Evolutionary conservation across 2,797 vertebrate species (phyloP), one percentile per base, ranked within the genome.

Genomic region (Protonibea diacanthus): DNA sequence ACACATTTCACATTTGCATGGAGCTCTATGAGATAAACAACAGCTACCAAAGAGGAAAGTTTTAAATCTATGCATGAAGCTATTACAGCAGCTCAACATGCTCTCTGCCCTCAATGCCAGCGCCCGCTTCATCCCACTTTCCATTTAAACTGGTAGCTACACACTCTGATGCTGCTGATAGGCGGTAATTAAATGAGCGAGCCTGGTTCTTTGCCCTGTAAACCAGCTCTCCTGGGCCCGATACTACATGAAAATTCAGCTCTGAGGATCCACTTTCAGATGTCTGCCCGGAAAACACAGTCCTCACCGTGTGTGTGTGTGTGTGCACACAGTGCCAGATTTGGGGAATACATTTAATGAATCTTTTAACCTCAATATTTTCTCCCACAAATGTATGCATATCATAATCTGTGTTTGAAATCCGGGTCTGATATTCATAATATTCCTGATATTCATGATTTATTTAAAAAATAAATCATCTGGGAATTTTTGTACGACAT

Each of bases 101-200:
- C 81, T 79, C 78, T 65, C 68, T 74, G 78, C 74, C 83, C 82
- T 87, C 57, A 25, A 71, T 80, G 85, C 81, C 71, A 63, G 69
- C 14, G 25, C 78, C 73, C 60, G 65, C 89, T 90, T 86, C 86
- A 88, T 91, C 82, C 83, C 72, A 75, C 89, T 89, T 91, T 86
- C 83, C 78, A 67, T 91, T 86, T 89, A 75, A 88, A 88, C 86
- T 77, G 79, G 62, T 81, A 80, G 86, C 84, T 89, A 68, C 88
- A 84, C 81, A 83, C 85, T 88, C 84, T 86, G 89, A 91, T 90
- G 89, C 81, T 76, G 70, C 89, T 88, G 89, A 91, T 90, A 83
- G 90, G 82, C 77, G 71, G 88, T 91, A 91, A 93, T 93, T 94
- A 90, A 92, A 93, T 88, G 85, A 91, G 86, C 86, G 69, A 68